Evolutionary conservation across 2,113 vertebrate species (phyloP), one percentile per base, ranked within the genome.

Genomic region (Xenus cinereus): DNA sequence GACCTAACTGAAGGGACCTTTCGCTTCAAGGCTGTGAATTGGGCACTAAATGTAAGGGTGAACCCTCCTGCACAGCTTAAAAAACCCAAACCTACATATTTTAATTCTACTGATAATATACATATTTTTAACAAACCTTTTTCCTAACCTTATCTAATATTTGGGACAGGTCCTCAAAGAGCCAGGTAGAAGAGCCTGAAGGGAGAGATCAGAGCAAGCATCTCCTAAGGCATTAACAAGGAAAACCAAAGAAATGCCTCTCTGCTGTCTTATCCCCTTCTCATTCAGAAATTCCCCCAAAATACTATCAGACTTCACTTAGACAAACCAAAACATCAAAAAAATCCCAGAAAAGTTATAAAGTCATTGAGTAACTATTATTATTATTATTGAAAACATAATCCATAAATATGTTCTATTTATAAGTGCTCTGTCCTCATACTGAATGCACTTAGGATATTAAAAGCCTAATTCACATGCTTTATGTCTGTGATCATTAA

Each of bases 351-450:
- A 41, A 78, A 85, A 37, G 51, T 79, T 88, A 75, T 27, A 17
- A 82, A 78, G 67, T 85, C 33, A 53, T 56, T 74, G 53, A 46
- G 10, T 67, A 75, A 75, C 80, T 93, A 78, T 35, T 68, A 89
- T 37, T 62, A 20, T 63, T 93, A 20, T 63, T 93, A 89, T 23
- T 91, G 62, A 90, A 96, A 89, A 73, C 8, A 62, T n/a, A 93
- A 91, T 85, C 78, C 45, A 66, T 84, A 78, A 89, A 51, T 56
- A 76, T 13, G 4, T 64, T 95, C 66, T 84, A 85, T 84, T 94
- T 92, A 85, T 82, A 87, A 93, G 90, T 69, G 78, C 22, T 82
- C 51, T 76, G 35, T 39, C 80, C 39, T 89, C 57, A 14, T 48
- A 51, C 0, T 83, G 67, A 94, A 89, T 76, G 53, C 51, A 89